A percentile compares a stretch with the other conserved stretches of the same genome.
These are phyloP conservation scores for Mugil cephalus DNA, from an alignment of 2,113 vertebrate genomes.

Conservation along the genomic window DNA sequence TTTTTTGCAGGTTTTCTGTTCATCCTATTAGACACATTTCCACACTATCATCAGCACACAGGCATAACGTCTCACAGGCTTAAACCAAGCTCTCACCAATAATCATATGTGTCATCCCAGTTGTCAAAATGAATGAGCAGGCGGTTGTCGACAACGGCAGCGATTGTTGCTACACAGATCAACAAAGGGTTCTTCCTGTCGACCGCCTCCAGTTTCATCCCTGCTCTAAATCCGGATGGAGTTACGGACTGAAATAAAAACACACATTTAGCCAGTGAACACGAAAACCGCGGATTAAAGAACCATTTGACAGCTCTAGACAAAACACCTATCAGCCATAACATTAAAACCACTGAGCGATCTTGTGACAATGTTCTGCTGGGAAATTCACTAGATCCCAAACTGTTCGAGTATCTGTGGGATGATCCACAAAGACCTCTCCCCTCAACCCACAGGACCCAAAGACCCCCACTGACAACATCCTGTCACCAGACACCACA, in stretches of 20 bases:
- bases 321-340: neutral
- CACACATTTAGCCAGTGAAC: neutral
- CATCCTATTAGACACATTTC: neutral
- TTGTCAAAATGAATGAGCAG: conserved; percentile 93
- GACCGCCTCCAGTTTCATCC: conserved; percentile 94
- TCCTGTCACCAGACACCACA: too few species aligned
- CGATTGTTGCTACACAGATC: conserved; percentile 89
- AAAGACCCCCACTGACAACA: too few species aligned
- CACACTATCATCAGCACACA: neutral
- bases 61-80: neutral
- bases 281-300: neutral
- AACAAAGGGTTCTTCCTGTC: conserved; percentile 90
- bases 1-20: neutral
- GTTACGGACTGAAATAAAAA: conserved; percentile 85
- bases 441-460: too few species aligned
- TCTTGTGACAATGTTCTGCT: too few species aligned
- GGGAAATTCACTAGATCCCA: too few species aligned
- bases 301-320: neutral
- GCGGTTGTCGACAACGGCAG: conserved; percentile 89
- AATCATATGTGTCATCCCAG: conserved; percentile 92
- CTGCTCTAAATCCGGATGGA: conserved; percentile 90
- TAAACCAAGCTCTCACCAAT: conserved; percentile 84
- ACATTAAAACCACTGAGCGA: too few species aligned
- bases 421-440: too few species aligned
- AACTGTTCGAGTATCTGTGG: too few species aligned